These are phyloP conservation scores for Calidris pygmaea DNA, from an alignment of 2,113 vertebrate genomes.

Conservation along the genomic window DNA sequence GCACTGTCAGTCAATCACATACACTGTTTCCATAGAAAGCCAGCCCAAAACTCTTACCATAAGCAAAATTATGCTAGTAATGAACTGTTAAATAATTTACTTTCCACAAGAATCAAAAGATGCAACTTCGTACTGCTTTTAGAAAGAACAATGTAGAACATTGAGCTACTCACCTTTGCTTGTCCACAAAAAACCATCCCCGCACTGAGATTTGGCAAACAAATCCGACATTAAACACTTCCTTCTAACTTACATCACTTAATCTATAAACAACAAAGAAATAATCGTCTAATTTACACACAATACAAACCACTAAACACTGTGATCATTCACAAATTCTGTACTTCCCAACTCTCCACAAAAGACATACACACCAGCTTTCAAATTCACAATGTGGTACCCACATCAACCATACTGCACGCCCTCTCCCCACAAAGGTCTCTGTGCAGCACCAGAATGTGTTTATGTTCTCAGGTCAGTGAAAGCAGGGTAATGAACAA, in stretches of 20 bases:
- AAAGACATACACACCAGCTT: not conserved
- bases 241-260: not conserved
- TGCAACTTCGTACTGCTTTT: not conserved
- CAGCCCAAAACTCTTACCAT: not conserved
- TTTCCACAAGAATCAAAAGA: not conserved
- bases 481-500: not conserved
- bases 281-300: not conserved
- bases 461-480: not conserved
- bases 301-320: not conserved
- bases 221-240: not conserved
- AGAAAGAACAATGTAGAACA: not conserved
- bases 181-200: not conserved
- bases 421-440: not conserved
- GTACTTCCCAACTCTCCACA: not conserved
- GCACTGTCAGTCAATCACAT: accelerated
- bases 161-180: not conserved
- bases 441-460: not conserved
- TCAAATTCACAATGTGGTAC: not conserved
- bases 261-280: not conserved
- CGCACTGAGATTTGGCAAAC: not conserved
- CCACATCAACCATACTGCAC: not conserved
- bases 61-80: not conserved
- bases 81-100: not conserved
- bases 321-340: not conserved
- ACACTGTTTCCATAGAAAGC: not conserved